Evolutionary conservation across 2,888 invertebrate genomes (phyloP).

Genomic region (Mythimna ferrago): DNA sequence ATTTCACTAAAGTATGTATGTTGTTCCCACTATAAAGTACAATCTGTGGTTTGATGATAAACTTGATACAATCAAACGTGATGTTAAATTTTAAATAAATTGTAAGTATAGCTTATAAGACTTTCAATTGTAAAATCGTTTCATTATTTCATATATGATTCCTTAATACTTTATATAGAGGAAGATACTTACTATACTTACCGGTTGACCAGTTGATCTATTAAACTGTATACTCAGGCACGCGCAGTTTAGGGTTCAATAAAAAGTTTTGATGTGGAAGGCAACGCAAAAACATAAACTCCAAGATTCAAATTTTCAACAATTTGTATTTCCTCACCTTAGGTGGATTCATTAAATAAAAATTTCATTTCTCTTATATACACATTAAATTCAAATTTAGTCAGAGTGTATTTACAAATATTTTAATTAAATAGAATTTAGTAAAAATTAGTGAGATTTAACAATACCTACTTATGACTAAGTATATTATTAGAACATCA

Average conservation of each 20-base stretch:
- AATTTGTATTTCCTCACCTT: constrained; percentile 90
- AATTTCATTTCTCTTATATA: constrained; percentile 89
- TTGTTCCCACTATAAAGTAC: not conserved
- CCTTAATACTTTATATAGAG: not conserved
- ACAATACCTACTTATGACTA: constrained; percentile 89
- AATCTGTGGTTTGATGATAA: constrained; percentile 11
- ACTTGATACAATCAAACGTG: not conserved
- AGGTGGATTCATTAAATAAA: constrained; percentile 90
- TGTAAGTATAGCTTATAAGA: not conserved
- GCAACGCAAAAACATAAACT: constrained; percentile 70
- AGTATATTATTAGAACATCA: constrained; percentile 87
- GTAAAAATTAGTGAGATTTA: constrained; percentile 91
- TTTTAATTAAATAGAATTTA: constrained; percentile 91
- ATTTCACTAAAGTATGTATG: not conserved
- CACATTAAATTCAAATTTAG: constrained; percentile 90
- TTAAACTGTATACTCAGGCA: not conserved
- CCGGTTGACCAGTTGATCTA: constrained; percentile 3
- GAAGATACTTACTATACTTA: constrained; percentile 17
- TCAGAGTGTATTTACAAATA: constrained; percentile 91
- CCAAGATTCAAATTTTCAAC: constrained; percentile 84
- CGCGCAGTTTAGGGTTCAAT: constrained; percentile 6
- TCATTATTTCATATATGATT: not conserved
- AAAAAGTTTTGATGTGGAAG: constrained; percentile 22
- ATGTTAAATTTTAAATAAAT: not conserved
- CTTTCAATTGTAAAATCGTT: constrained; percentile 4